Base-by-base conservation (phyloP, 1,140 invertebrate genomes). In the Bemisia tabaci region DNA sequence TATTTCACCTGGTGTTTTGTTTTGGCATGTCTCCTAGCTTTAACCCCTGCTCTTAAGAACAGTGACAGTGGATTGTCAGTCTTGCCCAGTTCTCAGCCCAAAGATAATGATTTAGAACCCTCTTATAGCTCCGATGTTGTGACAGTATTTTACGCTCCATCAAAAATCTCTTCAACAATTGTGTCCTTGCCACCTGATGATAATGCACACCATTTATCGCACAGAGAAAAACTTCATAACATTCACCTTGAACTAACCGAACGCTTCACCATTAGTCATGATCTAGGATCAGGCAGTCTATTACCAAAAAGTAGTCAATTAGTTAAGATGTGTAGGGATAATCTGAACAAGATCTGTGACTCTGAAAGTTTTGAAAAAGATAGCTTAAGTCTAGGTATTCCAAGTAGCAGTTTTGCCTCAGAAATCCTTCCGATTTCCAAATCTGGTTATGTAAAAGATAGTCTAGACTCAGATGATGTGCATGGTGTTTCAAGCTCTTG, bases 11-110 rank as follows among this genome's bases (percentile, higher is more conserved):
- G 17, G 33, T 48, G 33, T 61, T 61, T n/a, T 61, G 24, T 61
- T 61, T 61, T 61, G 5, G 60, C n/a, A 22, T 61, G 60, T 61
- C 33, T 48, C 33, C 33, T 48, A 48, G 33, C 33, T 48, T 48
- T 5, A 9, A 9, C 17, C 33, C 33, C 33, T 48, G 33, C 33
- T 48, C 33, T 17, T 48, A 5, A 48, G 17, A 48, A 17, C 33
- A 48, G 17, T 48, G 33, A 17, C 17, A 48, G 5, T 48, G 33
- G 33, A 48, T 48, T 17, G 5, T 48, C 33, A 9, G 17, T 48
- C 17, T 48, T 17, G 33, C 5, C 33, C 17, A 48, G 33, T 48
- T 48, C 33, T 48, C 17, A 5, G 17, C 33, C 33, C 5, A 48
- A 48, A 48, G 33, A 48, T 5, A 48, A 48, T 48, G 17, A 48